Conservation (phyloP, 2,797 vertebrate species). For the Darevskia mixta region DNA sequence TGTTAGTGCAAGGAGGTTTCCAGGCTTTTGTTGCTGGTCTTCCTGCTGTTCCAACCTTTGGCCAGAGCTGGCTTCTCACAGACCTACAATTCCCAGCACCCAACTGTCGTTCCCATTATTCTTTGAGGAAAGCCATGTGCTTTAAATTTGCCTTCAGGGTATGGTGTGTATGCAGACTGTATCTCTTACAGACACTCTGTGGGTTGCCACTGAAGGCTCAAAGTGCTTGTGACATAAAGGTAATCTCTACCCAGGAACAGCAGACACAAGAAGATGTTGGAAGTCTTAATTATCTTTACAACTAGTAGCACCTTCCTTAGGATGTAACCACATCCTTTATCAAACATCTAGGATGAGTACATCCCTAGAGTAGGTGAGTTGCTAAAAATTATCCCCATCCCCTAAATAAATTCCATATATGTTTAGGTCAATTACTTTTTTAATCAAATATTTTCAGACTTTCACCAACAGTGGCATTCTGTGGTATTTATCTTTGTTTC, state of each 20-base stretch:
- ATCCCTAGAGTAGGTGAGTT: neutral
- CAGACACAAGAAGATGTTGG: neutral
- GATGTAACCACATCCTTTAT: neutral
- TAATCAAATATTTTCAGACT: neutral
- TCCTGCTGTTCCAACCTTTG: neutral
- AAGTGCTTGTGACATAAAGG: neutral
- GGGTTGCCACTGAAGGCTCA: neutral
- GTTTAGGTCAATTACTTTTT: neutral
- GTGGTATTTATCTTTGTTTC: neutral
- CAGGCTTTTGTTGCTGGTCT: neutral
- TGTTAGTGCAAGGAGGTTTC: neutral
- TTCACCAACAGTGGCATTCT: neutral
- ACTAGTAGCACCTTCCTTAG: neutral
- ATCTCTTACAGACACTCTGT: neutral
- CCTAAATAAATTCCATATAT: neutral
- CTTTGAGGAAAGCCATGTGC: too few relatives aligned
- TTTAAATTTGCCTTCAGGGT: too few relatives aligned
- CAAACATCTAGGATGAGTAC: neutral
- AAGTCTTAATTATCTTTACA: neutral
- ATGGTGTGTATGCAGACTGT: neutral
- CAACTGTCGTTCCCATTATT: too few relatives aligned
- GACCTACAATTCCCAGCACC: neutral
- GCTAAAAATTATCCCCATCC: neutral
- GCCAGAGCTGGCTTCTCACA: neutral
- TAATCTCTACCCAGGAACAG: neutral